Conservation (phyloP, 2,888 invertebrate species). For the Scaptomyza caliginosa region DNA sequence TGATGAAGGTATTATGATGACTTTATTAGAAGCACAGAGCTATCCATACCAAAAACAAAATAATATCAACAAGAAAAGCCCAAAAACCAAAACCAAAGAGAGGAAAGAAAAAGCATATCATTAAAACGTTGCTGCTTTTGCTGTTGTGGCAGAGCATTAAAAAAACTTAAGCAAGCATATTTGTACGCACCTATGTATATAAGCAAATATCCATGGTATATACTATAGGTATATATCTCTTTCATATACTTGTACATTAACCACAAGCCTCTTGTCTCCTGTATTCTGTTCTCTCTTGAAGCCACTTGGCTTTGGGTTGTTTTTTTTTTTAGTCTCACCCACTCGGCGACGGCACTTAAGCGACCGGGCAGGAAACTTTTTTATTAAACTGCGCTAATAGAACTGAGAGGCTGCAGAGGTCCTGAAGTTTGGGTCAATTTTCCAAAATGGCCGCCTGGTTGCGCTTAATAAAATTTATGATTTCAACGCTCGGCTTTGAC, state of each 20-base stretch:
- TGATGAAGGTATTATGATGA: constrained; percentile 80
- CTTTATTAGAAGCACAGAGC: constrained; percentile 65
- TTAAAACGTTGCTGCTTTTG: constrained; percentile 45
- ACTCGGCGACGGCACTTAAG: constrained; percentile 60
- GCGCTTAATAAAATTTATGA: constrained; percentile 81
- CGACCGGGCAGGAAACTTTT: constrained; percentile 68
- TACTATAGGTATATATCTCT: constrained; percentile 22
- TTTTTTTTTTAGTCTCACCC: constrained; percentile 10
- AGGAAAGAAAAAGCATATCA: constrained; percentile 49
- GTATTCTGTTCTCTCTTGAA: neutral
- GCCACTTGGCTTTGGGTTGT: neutral
- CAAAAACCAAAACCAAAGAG: constrained; percentile 19
- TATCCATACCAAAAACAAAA: constrained; percentile 13
- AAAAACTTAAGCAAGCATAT: constrained; percentile 68
- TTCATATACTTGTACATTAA: constrained; percentile 55
- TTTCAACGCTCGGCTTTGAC: constrained; percentile 79
- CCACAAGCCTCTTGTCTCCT: constrained; percentile 43
- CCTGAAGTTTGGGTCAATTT: constrained; percentile 65
- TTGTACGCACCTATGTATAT: constrained; percentile 39
- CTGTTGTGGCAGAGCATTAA: constrained; percentile 60
- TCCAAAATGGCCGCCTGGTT: constrained; percentile 79
- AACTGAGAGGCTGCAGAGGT: constrained; percentile 44
- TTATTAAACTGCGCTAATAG: constrained; percentile 78
- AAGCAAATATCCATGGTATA: constrained; percentile 13
- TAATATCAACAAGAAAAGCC: neutral